These are phyloP conservation scores for Mus spretus DNA, from an alignment of 2,797 vertebrate species.

Conservation along the genomic window DNA sequence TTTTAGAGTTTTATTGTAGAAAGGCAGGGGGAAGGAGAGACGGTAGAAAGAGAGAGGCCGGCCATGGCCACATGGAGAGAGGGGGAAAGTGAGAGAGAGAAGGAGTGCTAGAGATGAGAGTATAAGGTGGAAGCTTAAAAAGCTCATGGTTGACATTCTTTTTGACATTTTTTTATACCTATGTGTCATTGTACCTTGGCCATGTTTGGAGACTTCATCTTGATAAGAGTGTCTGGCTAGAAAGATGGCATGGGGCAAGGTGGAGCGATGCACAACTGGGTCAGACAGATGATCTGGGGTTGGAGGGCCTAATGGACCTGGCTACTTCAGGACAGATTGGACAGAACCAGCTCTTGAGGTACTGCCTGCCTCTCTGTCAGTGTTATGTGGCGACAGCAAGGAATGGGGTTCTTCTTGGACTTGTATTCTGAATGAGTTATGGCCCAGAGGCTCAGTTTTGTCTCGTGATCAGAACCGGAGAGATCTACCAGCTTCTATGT, in stretches of 20 bases:
- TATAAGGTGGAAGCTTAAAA: too few relatives aligned
- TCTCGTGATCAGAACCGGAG: constrained; percentile 22
- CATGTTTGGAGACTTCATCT: background rate
- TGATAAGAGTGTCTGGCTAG: background rate
- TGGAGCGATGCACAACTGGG: background rate
- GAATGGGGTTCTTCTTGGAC: constrained; percentile 57
- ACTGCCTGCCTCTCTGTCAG: background rate
- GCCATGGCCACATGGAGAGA: too few relatives aligned
- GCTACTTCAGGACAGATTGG: background rate
- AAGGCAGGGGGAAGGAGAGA: too few relatives aligned
- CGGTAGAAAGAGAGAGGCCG: too few relatives aligned
- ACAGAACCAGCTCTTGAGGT: background rate
- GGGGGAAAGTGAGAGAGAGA: too few relatives aligned
- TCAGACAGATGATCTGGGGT: background rate
- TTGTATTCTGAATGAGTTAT: constrained; percentile 50
- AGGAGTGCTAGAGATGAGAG: too few relatives aligned
- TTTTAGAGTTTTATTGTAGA: too few relatives aligned
- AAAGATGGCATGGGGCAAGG: background rate
- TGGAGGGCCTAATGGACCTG: background rate
- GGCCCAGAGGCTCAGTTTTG: background rate
- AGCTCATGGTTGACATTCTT: background rate
- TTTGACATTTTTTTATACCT: background rate
- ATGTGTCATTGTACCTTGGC: background rate
- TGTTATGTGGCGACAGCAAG: background rate
- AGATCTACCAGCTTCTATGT: constrained; percentile 13